Conservation (phyloP, 1,140 invertebrate species). For the Drosophila tropicalis region DNA sequence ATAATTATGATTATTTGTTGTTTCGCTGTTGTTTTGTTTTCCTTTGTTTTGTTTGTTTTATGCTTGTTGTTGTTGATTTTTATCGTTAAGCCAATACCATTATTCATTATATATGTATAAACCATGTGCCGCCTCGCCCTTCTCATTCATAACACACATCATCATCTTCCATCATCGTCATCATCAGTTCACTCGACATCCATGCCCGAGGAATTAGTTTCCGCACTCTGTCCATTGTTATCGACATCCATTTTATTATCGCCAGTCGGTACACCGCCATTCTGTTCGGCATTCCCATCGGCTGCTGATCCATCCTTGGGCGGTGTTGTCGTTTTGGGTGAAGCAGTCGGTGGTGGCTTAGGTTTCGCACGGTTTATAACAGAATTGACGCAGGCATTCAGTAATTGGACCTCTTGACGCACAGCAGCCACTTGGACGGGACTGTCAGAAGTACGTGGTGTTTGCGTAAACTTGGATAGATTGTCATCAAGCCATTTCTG, state of each 20-base stretch:
- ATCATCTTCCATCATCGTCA: no score
- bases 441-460: conserved; percentile 87
- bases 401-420: conserved; percentile 86
- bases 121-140: neutral
- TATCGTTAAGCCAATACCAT: conserved; percentile 59
- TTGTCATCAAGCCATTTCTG: conserved; percentile 91
- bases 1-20: neutral
- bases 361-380: conserved; percentile 83
- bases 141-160: neutral
- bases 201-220: conserved; percentile 50
- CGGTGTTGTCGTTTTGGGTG: conserved; percentile 63
- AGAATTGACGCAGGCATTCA: conserved; percentile 77
- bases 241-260: conserved; percentile 75
- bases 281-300: conserved; percentile 65
- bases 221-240: conserved; percentile 49
- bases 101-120: conserved; percentile 41
- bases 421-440: conserved; percentile 91
- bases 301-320: conserved; percentile 58
- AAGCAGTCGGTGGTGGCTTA: conserved; percentile 73
- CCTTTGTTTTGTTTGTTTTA: neutral
- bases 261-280: conserved; percentile 64
- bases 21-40: conserved; percentile 16
- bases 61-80: neutral
- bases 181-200: conserved; percentile 60
- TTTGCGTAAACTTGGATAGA: conserved; percentile 85